Base-by-base conservation (phyloP, 2,888 invertebrate genomes). In the Thyatira batis region DNA sequence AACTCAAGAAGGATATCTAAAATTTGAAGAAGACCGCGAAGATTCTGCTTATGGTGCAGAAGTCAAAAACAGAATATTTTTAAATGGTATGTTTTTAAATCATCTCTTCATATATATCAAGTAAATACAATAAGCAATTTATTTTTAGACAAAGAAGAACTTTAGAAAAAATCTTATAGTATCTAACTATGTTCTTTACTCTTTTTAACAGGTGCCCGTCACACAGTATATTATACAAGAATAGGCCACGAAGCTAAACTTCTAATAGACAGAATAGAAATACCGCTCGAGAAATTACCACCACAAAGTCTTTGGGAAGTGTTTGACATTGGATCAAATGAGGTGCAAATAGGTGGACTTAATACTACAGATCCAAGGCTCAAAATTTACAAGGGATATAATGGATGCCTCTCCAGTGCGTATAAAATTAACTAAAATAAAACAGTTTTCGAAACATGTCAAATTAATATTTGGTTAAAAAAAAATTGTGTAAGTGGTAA, bases 371-470 rank as follows among this genome's bases (percentile, higher is more conserved):
- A 97, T 79, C 95, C 96, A 3, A 93, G 97, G 62, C 95, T 97
- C 69, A 95, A 94, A 58, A 95, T 95, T 56, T 97, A 96, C 77
- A 97, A 96, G 76, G 96, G 96, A 66, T 98, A 97, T 83, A 96
- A 96, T 73, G 97, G 98, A 53, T 98, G 98, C 82, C 92, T 98
- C 60, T 97, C 97, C 61, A 98, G 97, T 97, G 87, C 94, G 95
- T 94, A 10, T 0, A 23, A 6, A 30, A 28, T 27, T 30, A 20
- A 8, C 1, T 43, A 20, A 33, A 39, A 23, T 10, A 10, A 5
- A 27, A n/a, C 45, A 21, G 20, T 17, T 30, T 50, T 20, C 9
- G 13, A 20, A 43, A 21, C 10, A 9, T 49, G 45, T 27, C 27
- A 27, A 27, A 8, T 27, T 27, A 30, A 11, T 1, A 30, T 30